Evolutionary conservation across 2,797 vertebrate genomes (phyloP).

Genomic region (Enteromius thamalakanensis): DNA sequence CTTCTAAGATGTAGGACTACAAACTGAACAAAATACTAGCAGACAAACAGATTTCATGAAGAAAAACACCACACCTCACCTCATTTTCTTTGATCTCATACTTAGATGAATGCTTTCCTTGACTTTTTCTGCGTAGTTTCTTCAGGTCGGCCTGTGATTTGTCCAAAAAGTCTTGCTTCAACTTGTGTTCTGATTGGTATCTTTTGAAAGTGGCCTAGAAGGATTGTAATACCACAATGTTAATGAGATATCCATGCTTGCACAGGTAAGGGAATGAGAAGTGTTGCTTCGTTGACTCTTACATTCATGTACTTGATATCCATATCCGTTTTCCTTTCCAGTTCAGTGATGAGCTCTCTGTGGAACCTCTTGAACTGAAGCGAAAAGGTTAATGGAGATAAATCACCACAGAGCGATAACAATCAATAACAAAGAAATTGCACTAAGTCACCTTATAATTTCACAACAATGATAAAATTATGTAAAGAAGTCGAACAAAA

Average conservation of each 20-base stretch:
- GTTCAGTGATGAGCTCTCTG: slow-evolving; percentile 88
- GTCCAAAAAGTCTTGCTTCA: slow-evolving; percentile 90
- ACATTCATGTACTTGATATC: slow-evolving; percentile 98
- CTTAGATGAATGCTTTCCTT: slow-evolving; percentile 87
- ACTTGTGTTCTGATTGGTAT: slow-evolving; percentile 92
- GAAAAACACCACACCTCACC: slow-evolving; percentile 74
- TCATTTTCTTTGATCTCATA: slow-evolving; percentile 92
- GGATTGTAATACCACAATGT: slow-evolving; percentile 54
- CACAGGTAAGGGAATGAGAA: neutral
- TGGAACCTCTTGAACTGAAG: slow-evolving; percentile 92
- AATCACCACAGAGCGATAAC: neutral
- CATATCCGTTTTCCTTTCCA: slow-evolving; percentile 96
- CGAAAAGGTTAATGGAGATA: slow-evolving; percentile 47
- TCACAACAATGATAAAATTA: neutral
- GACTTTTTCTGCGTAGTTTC: slow-evolving; percentile 94
- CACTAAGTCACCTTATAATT: slow-evolving; percentile 42
- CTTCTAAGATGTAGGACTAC: neutral
- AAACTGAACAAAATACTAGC: neutral
- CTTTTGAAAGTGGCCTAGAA: slow-evolving; percentile 92
- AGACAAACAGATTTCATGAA: neutral
- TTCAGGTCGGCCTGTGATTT: slow-evolving; percentile 93
- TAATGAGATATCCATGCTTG: neutral
- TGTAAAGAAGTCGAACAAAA: slow-evolving; percentile 31
- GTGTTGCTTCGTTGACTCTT: slow-evolving; percentile 63
- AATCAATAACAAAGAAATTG: slow-evolving; percentile 13